Conservation (phyloP, 2,797 vertebrate species). For the Eremophila alpestris region DNA sequence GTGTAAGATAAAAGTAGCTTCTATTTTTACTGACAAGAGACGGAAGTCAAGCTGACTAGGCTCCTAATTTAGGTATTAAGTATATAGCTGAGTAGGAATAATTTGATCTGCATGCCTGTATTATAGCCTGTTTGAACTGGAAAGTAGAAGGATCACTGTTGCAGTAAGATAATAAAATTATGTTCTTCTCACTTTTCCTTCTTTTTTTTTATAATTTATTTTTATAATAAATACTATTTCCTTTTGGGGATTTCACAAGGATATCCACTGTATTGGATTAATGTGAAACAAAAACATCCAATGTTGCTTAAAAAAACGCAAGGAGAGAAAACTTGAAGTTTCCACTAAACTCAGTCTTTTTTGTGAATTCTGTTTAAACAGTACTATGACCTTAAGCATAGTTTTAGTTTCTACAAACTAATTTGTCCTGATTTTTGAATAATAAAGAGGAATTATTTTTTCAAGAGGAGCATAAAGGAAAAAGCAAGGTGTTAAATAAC, state of each 20-base stretch:
- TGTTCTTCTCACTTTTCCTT: not conserved
- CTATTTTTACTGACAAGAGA: not conserved
- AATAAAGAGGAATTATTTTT: not conserved
- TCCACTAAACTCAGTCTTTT: not conserved
- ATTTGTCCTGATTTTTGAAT: not conserved
- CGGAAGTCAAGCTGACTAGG: not conserved
- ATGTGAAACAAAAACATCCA: not conserved
- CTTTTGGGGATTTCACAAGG: not conserved
- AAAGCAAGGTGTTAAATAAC: not conserved
- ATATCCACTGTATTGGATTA: constrained; percentile 3
- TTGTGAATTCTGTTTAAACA: not conserved
- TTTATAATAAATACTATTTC: not conserved
- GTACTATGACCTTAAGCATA: not conserved
- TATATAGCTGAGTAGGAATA: not conserved
- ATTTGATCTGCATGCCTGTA: not conserved
- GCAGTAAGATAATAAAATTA: constrained; percentile 6
- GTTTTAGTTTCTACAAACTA: not conserved
- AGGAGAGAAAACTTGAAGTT: not conserved
- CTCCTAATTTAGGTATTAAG: not conserved
- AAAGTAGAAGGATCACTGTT: not conserved
- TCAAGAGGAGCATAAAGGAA: not conserved
- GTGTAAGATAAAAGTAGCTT: not conserved
- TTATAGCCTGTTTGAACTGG: not conserved
- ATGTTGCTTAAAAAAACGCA: not conserved
- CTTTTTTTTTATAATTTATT: not conserved